A percentile compares a stretch with the other conserved stretches of the same genome.
Conservation (phyloP, 2,888 invertebrate species). For the Yponomeuta plumbellus region DNA sequence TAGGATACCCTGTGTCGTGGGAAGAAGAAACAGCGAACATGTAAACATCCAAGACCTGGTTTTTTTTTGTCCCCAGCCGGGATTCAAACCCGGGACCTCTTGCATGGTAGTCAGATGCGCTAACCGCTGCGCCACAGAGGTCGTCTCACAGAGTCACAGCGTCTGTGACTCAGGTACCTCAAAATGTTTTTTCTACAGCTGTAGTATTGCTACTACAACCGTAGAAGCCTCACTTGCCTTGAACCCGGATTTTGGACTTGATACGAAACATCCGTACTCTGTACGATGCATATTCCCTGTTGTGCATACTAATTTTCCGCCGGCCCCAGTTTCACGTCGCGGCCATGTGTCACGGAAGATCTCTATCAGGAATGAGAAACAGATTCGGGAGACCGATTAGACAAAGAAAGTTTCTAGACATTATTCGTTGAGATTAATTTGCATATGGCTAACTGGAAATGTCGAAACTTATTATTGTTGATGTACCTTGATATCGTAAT, state of each 20-base stretch:
- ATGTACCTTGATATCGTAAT: too few relatives aligned
- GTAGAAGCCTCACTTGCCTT: not conserved
- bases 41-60: too few relatives aligned
- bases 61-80: too few relatives aligned
- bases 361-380: not conserved
- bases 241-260: not conserved
- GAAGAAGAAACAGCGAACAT: too few relatives aligned
- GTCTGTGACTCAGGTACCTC: too few relatives aligned
- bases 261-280: not conserved
- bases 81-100: too few relatives aligned
- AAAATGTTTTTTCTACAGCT: too few relatives aligned
- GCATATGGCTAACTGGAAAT: not conserved
- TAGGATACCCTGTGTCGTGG: too few relatives aligned
- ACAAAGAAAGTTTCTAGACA: not conserved
- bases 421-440: not conserved
- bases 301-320: not conserved
- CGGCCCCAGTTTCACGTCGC: not conserved
- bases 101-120: too few relatives aligned
- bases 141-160: too few relatives aligned
- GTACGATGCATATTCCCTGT: not conserved
- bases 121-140: too few relatives aligned
- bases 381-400: not conserved
- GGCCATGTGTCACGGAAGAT: not conserved
- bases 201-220: too few relatives aligned
- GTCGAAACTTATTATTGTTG: not conserved